Evolutionary conservation across 2,113 vertebrate genomes (phyloP).

Genomic region (Odocoileus hemionus): DNA sequence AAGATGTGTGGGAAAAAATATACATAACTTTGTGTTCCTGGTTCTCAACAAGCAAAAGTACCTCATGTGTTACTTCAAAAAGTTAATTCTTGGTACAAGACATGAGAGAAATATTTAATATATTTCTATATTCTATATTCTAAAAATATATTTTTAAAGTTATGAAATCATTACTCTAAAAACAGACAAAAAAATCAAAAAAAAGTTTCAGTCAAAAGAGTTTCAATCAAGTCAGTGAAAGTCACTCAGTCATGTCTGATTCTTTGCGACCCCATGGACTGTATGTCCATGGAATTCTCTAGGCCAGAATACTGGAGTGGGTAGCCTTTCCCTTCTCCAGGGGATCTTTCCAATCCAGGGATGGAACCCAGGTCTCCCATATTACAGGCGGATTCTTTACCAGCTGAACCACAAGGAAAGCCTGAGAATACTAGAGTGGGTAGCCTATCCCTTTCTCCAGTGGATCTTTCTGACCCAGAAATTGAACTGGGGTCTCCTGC

Average conservation of each 20-base stretch:
- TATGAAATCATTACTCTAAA: neutral
- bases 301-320: neutral
- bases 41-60: neutral
- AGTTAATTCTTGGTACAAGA: neutral
- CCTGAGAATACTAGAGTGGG: neutral
- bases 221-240: neutral
- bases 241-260: neutral
- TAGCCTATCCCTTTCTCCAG: neutral
- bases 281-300: neutral
- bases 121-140: too few relatives aligned
- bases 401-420: neutral
- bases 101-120: neutral
- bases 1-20: neutral
- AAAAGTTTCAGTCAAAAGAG: neutral
- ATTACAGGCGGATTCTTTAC: neutral
- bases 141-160: neutral
- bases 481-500: fast-evolving
- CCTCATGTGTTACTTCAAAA: neutral
- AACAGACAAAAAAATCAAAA: neutral
- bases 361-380: neutral
- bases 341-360: neutral
- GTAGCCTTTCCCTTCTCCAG: neutral
- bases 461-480: neutral
- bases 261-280: neutral
- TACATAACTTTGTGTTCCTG: neutral